These are phyloP conservation scores for Campodea augens DNA, from an alignment of 1,140 invertebrate species.

Conservation along the genomic window DNA sequence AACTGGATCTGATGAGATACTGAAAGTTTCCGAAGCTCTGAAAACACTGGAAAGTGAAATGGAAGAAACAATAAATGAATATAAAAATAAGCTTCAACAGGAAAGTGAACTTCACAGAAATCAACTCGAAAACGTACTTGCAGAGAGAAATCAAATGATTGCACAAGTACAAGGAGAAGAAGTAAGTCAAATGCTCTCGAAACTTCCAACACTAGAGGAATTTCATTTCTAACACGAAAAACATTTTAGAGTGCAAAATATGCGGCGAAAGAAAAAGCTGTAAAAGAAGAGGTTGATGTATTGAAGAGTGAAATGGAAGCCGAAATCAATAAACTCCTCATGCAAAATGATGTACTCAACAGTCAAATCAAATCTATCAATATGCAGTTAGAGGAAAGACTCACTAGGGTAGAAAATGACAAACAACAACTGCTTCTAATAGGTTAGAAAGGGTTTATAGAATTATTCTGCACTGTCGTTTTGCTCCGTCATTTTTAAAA, in stretches of 20 bases:
- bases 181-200: no score
- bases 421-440: constrained; percentile 70
- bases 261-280: no score
- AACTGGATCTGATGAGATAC: constrained; percentile 54
- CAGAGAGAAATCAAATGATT: no score
- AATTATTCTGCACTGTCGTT: constrained; percentile 1
- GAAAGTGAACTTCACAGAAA: no score
- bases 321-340: constrained; percentile 46
- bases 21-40: constrained; percentile 48
- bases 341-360: constrained; percentile 49
- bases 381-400: constrained; percentile 63
- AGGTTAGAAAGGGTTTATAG: constrained; percentile 27
- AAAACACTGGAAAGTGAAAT: constrained; percentile 53
- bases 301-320: constrained; percentile 50
- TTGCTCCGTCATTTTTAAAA: constrained; percentile 2
- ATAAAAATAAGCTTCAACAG: no score
- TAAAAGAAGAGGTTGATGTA: no score
- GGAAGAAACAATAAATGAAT: no score
- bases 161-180: no score
- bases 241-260: no score
- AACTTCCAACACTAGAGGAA: no score
- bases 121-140: no score
- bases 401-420: constrained; percentile 65
- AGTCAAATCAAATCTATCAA: constrained; percentile 52
- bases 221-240: no score